Base-by-base conservation (phyloP, 1,140 invertebrate genomes). In the Hyposmocoma kahamanoa region DNA sequence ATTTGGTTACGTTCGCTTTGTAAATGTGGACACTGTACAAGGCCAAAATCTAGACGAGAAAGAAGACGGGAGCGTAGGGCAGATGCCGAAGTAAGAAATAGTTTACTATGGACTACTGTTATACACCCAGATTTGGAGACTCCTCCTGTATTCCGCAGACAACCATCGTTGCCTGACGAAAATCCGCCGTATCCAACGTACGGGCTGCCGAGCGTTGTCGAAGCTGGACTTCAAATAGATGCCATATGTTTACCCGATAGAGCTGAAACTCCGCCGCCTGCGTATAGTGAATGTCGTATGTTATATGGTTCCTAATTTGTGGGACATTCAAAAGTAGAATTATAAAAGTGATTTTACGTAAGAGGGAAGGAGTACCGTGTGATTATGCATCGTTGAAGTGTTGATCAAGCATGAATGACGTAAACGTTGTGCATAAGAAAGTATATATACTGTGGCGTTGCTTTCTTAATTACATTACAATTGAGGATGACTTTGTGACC, bases 241-340 rank as follows among this genome's bases (percentile, higher is more conserved):
- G 68, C 68, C 3, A 63, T 80, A 3, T 53, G 65, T 6, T 19
- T 63, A 19, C 60, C 59, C 0, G 48, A 72, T 2, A 50, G 66
- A 0, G 86, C 86, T 44, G 86, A 83, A 0, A 84, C 86, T 0
- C 86, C 86, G 1, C 86, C 86, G 1, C 77, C 83, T 0, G n/a
- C n/a, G n/a, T 87, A 87, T 47, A 56, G 77, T 22, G 82, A 87
- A 38, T 71, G 68, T 47, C 59, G 68, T 32, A 53, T n/a, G n/a
- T n/a, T n/a, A n/a, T n/a, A n/a, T n/a, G n/a, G n/a, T n/a, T n/a
- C n/a, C n/a, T n/a, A n/a, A n/a, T n/a, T n/a, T n/a, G n/a, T n/a
- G n/a, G n/a, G n/a, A n/a, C n/a, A n/a, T n/a, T n/a, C n/a, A n/a
- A n/a, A n/a, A n/a, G n/a, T n/a, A n/a, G n/a, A n/a, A n/a, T n/a